These are phyloP conservation scores for Epinephelus cyanopodus DNA, from an alignment of 2,113 vertebrate species.

Conservation along the genomic window DNA sequence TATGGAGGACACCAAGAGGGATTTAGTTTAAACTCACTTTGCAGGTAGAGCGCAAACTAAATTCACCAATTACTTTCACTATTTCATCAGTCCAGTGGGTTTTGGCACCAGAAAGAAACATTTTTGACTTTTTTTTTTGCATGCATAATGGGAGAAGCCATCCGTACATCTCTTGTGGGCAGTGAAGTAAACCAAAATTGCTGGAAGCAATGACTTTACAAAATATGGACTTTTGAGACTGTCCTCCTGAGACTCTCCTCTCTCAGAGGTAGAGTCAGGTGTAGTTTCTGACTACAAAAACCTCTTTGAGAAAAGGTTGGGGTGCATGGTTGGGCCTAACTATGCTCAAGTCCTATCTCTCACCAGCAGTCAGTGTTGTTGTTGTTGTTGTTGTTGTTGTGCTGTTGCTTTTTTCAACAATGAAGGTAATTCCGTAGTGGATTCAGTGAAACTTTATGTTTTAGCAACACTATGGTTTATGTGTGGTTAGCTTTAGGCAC, in stretches of 20 bases:
- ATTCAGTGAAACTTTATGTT: no score
- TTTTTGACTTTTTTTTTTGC: neutral
- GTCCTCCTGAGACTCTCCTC: neutral
- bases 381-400: neutral
- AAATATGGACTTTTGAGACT: neutral
- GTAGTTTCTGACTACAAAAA: neutral
- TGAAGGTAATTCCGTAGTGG: no score
- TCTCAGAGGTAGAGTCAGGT: neutral
- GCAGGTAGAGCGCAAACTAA: neutral
- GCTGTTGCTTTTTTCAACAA: neutral
- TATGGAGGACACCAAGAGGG: neutral
- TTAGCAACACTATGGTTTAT: no score
- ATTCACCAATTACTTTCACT: neutral
- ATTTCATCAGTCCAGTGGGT: neutral
- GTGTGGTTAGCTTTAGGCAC: no score
- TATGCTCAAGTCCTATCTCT: neutral
- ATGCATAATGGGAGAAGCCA: neutral
- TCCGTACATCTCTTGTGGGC: neutral
- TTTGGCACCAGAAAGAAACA: neutral
- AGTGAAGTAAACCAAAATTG: neutral
- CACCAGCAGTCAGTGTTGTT: no score
- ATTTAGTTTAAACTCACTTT: neutral
- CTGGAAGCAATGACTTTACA: neutral
- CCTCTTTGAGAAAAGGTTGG: slow-evolving; percentile 14
- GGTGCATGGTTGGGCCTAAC: neutral